Conservation (phyloP, 2,888 invertebrate genomes). For the Timema cristinae region DNA sequence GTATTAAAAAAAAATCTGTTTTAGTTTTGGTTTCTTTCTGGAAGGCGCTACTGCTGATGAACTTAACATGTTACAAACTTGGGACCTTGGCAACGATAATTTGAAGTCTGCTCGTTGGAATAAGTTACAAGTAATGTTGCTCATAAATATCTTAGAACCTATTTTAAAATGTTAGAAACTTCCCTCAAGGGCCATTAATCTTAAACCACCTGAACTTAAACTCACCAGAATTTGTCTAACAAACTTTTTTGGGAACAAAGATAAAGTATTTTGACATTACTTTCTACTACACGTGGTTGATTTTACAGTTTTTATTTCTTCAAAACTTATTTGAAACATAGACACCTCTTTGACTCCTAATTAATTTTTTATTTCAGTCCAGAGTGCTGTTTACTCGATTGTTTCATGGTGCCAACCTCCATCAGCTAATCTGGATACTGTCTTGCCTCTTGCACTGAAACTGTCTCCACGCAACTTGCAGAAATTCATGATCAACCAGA, state of each 20-base stretch:
- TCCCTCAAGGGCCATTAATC: too few relatives aligned
- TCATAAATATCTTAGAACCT: too few relatives aligned
- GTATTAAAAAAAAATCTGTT: too few relatives aligned
- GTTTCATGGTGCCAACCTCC: slow-evolving; percentile 1
- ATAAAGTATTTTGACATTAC: background rate
- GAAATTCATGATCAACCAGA: slow-evolving; percentile 22
- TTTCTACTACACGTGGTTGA: too few relatives aligned
- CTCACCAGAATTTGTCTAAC: background rate
- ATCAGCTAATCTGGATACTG: background rate
- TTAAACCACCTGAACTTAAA: too few relatives aligned
- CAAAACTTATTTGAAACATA: too few relatives aligned
- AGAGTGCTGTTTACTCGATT: slow-evolving; percentile 23
- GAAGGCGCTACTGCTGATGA: slow-evolving; percentile 23
- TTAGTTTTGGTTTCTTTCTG: slow-evolving; percentile 20
- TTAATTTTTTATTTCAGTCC: slow-evolving; percentile 16
- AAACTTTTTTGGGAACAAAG: background rate
- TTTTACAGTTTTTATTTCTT: too few relatives aligned
- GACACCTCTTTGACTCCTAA: too few relatives aligned
- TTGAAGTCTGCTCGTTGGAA: background rate
- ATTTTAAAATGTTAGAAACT: too few relatives aligned
- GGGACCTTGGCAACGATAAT: background rate
- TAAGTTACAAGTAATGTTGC: slow-evolving; percentile 14
- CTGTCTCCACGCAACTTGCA: slow-evolving; percentile 25
- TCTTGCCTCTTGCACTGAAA: slow-evolving; percentile 23
- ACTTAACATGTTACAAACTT: background rate